These are phyloP conservation scores for Polyodon spathula DNA, from an alignment of 2,113 vertebrate species.

Conservation along the genomic window DNA sequence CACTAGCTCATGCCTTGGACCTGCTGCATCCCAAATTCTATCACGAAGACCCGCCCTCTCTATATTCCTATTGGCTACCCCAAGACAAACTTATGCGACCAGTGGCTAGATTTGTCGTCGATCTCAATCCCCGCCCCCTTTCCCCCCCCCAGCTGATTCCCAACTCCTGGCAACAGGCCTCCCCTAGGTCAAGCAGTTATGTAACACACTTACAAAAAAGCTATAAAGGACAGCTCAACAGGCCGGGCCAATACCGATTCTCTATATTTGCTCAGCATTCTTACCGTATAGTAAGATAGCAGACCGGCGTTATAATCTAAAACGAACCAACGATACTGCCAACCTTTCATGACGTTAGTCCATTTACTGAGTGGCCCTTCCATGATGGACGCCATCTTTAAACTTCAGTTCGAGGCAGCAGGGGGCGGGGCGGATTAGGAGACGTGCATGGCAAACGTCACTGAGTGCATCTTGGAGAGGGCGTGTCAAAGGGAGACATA, in stretches of 20 bases:
- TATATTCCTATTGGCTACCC: constrained; percentile 33
- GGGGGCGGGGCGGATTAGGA: constrained; percentile 41
- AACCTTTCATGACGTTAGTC: constrained; percentile 97
- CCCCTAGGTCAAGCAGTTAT: constrained; percentile 10
- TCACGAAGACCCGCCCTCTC: constrained; percentile 13
- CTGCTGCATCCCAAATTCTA: no score
- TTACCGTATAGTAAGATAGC: constrained; percentile 92
- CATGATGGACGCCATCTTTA: constrained; percentile 98
- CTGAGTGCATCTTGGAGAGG: no score
- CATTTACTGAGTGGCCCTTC: constrained; percentile 96
- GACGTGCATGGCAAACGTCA: no score
- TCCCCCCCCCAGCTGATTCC: constrained; percentile 41
- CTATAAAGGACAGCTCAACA: no score
- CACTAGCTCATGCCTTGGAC: no score
- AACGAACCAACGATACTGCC: constrained; percentile 98
- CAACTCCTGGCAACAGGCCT: constrained; percentile 53
- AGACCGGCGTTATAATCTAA: constrained; percentile 90
- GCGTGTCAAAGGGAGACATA: no score
- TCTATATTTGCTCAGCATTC: constrained; percentile 23
- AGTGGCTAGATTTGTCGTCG: constrained; percentile 40
- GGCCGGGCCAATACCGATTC: no score
- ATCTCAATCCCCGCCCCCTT: constrained; percentile 27
- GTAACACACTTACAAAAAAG: no score
- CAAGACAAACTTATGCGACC: neutral
- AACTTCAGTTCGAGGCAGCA: constrained; percentile 35